These are phyloP conservation scores for Echinops telfairi DNA, from an alignment of 2,113 vertebrate genomes.

Conservation along the genomic window DNA sequence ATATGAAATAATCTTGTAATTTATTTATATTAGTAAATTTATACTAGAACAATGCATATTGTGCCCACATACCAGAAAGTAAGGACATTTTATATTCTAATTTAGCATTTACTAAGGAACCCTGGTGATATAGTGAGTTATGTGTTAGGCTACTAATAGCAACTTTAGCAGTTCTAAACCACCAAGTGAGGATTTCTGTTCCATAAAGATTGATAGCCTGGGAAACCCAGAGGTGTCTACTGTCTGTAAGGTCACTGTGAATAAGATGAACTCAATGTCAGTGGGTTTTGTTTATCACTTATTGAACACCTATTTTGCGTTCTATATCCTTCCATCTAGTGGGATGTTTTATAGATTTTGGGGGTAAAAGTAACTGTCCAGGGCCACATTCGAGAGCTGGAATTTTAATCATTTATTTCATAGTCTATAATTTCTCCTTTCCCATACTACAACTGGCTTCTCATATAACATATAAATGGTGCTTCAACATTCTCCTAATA, in stretches of 20 bases:
- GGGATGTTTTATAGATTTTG: background rate
- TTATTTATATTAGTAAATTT: background rate
- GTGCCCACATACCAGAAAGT: background rate
- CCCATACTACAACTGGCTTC: background rate
- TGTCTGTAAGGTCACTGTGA: too few relatives aligned
- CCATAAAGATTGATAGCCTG: too few relatives aligned
- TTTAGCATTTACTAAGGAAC: background rate
- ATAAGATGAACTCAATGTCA: too few relatives aligned
- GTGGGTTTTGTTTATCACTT: background rate
- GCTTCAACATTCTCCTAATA: background rate
- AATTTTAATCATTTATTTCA: background rate
- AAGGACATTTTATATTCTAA: background rate
- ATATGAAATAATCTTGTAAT: background rate
- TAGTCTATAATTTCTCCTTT: background rate
- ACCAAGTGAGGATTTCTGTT: too few relatives aligned
- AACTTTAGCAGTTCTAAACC: too few relatives aligned
- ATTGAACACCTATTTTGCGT: background rate
- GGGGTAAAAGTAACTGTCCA: background rate
- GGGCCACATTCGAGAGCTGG: background rate
- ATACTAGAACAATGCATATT: too few relatives aligned
- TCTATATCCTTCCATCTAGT: background rate
- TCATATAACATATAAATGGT: background rate
- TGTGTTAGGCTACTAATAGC: too few relatives aligned
- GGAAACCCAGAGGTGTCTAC: too few relatives aligned
- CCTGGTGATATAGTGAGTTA: too few relatives aligned